Base-by-base conservation (phyloP, 2,888 invertebrate species). In the Eupithecia subumbrata region DNA sequence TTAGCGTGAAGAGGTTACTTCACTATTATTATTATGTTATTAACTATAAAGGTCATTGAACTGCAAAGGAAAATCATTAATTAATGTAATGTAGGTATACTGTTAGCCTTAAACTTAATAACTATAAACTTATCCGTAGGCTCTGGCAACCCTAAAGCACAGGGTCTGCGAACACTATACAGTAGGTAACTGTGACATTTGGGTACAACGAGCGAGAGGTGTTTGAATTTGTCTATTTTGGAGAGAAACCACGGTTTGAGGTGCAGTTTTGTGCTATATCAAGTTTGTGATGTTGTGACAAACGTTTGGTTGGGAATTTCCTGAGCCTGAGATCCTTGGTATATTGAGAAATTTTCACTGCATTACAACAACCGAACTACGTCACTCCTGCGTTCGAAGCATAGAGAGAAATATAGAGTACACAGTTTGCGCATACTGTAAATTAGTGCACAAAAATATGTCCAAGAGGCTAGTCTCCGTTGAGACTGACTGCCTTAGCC, bases 171-270 rank as follows among this genome's bases (percentile, higher is more conserved):
- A 75, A 75, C 73, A 76, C 71, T 73, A 68, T 52, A 72, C 74
- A 70, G 77, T 70, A 73, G 76, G 76, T 69, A 73, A 75, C 77
- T 45, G 77, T 71, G 73, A 75, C 77, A 73, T 77, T 75, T 64
- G 64, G 72, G 68, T 72, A 68, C 75, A 75, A 77, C 70, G 72
- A 71, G 75, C 75, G 73, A 71, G 77, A 77, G 73, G 77, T 75
- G 75, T 73, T 72, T 73, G 77, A 74, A 77, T 77, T 77, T 77
- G 77, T 74, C 77, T 77, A 60, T 77, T 77, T 56, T 68, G 52
- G 69, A 67, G 73, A 66, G 69, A 52, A 72, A 77, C 68, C 45
- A 40, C 14, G 67, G 72, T 73, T 75, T 73, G 69, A 69, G 70
- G 67, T 63, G 67, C 73, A 73, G 70, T 37, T 76, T 37, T 67